A percentile compares a stretch with the other conserved stretches of the same genome.
Conservation (phyloP, 2,797 vertebrate species). For the Phrynocephalus guinanensis region DNA sequence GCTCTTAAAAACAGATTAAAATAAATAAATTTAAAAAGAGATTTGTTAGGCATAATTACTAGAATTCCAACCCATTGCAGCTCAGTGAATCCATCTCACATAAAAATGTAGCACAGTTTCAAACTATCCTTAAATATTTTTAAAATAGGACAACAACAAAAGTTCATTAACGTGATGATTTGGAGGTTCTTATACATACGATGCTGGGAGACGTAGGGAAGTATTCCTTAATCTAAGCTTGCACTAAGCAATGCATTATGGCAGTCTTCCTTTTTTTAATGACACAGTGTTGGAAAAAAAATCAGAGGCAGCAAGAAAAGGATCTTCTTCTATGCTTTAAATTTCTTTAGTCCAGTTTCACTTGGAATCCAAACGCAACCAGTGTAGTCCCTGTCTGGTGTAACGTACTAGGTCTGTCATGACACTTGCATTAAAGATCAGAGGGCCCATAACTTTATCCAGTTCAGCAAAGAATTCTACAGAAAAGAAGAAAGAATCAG, state of each 20-base stretch:
- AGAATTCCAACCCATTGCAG: conserved; percentile 76
- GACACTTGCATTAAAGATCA: conserved; percentile 97
- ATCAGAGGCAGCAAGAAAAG: conserved; percentile 86
- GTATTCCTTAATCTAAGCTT: conserved; percentile 79
- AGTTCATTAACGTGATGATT: conserved; percentile 70
- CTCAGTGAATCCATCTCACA: conserved; percentile 70
- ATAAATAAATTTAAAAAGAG: conserved; percentile 82
- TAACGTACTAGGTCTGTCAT: conserved; percentile 98
- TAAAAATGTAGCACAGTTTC: conserved; percentile 69
- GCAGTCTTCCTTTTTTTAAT: conserved; percentile 85
- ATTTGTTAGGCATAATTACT: conserved; percentile 73
- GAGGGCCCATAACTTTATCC: conserved; percentile 96
- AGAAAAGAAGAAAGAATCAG: conserved; percentile 66
- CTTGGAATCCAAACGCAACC: conserved; percentile 96
- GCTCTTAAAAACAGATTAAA: conserved; percentile 76
- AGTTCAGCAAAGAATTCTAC: conserved; percentile 96
- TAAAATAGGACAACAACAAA: conserved; percentile 69
- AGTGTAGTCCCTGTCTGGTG: conserved; percentile 96
- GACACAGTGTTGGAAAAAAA: conserved; percentile 95
- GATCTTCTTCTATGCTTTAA: conserved; percentile 64
- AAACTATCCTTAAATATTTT: conserved; percentile 83
- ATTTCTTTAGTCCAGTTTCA: conserved; percentile 77
- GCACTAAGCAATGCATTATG: conserved; percentile 79
- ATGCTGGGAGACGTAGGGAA: conserved; percentile 75
- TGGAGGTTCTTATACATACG: conserved; percentile 66